phyloP scores from a whole-genome alignment of 2,888 invertebrate species.

The Lapara coniferarum region DNA sequence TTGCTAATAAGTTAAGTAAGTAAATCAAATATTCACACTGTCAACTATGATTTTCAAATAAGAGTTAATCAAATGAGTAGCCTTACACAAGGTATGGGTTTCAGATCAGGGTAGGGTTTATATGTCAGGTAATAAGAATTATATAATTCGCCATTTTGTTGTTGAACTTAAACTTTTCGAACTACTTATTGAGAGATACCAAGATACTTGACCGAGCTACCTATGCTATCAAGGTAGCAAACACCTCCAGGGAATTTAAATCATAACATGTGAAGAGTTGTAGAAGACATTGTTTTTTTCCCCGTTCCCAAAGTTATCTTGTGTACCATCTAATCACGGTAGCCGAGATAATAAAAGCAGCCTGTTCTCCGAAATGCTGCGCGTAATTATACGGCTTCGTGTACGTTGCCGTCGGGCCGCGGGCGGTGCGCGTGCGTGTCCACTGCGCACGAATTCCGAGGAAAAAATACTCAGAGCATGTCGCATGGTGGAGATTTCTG shows the following conservation, averaged over 20 bases:
- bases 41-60: too few relatives aligned
- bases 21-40: too few relatives aligned
- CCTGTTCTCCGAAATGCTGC: slow-evolving; percentile 61
- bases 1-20: too few relatives aligned
- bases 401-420: slow-evolving; percentile 49
- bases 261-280: slow-evolving; percentile 24
- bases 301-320: slow-evolving; percentile 56
- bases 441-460: slow-evolving; percentile 1
- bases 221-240: background rate
- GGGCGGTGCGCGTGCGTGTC: slow-evolving; percentile 39
- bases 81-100: too few relatives aligned
- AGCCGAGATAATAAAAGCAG: slow-evolving; percentile 63
- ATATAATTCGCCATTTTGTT: too few relatives aligned
- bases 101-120: too few relatives aligned
- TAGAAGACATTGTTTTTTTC: slow-evolving; percentile 38
- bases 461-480: background rate
- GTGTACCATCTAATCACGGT: slow-evolving; percentile 76
- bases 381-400: slow-evolving; percentile 63
- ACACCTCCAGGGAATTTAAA: slow-evolving; percentile 21
- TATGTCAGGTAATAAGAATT: too few relatives aligned
- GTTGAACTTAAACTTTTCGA: too few relatives aligned
- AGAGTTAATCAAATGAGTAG: too few relatives aligned
- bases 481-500: background rate
- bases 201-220: too few relatives aligned
- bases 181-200: too few relatives aligned